A percentile compares a stretch with the other conserved stretches of the same genome.
Evolutionary conservation across 1,140 invertebrate genomes (phyloP).

Genomic region (silkworm (Bombyx mori)): ASM3026992v2 NC_085117.1:11191501-11192000

Average conservation of each 20-base stretch:
- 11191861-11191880: not conserved
- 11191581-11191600: slow-evolving; percentile 50
- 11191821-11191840: too few relatives aligned
- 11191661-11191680: too few relatives aligned
- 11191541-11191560: slow-evolving; percentile 40
- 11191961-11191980: slow-evolving; percentile 39
- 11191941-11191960: slow-evolving; percentile 54
- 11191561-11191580: slow-evolving; percentile 30
- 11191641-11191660: slow-evolving; percentile 29
- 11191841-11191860: not conserved
- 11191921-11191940: slow-evolving; percentile 38
- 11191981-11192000: slow-evolving; percentile 18
- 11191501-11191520: slow-evolving; percentile 45
- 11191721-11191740: too few relatives aligned
- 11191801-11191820: too few relatives aligned
- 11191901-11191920: slow-evolving; percentile 61
- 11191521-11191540: slow-evolving; percentile 28
- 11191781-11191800: too few relatives aligned
- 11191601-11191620: slow-evolving; percentile 26
- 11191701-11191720: too few relatives aligned
- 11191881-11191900: slow-evolving; percentile 41
- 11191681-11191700: not conserved
- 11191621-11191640: slow-evolving; percentile 15
- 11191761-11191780: too few relatives aligned
- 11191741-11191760: too few relatives aligned